Evolutionary conservation across 1,140 invertebrate genomes (phyloP).

Genomic region (Meloidogyne hapla): DNA sequence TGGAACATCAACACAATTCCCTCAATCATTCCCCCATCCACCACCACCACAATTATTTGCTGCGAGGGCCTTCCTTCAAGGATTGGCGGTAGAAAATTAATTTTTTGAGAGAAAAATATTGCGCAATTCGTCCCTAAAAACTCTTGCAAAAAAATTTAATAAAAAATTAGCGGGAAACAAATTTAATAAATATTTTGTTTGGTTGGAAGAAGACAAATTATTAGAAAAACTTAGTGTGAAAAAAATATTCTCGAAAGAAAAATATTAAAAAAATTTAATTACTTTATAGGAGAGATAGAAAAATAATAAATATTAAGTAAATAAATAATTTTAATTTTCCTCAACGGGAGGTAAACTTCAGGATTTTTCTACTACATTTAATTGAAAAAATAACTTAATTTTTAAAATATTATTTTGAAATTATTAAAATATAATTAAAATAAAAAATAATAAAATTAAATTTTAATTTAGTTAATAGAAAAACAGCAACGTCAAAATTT

Average conservation of each 20-base stretch:
- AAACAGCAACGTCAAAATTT: neutral
- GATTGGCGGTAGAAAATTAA: conserved; percentile 16
- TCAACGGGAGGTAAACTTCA: too few species aligned
- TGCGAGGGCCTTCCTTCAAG: conserved; percentile 22
- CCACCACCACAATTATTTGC: neutral
- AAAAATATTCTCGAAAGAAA: neutral
- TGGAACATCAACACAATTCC: neutral
- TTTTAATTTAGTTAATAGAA: neutral
- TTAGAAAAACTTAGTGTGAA: neutral
- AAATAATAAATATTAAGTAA: too few species aligned
- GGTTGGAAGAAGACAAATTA: neutral
- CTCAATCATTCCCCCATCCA: neutral
- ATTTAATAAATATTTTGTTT: neutral
- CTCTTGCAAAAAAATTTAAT: conserved; percentile 10
- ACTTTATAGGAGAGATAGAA: too few species aligned
- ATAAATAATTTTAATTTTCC: too few species aligned
- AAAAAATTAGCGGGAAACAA: conserved; percentile 12
- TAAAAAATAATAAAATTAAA: too few species aligned
- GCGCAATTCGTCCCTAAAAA: conserved; percentile 23
- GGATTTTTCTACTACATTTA: too few species aligned
- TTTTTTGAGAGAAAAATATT: conserved; percentile 6
- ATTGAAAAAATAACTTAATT: too few species aligned
- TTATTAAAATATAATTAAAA: too few species aligned
- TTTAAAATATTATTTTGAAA: too few species aligned
- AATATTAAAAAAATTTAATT: neutral